A percentile compares a stretch with the other conserved stretches of the same genome.
Evolutionary conservation across 2,888 invertebrate genomes (phyloP).

Genomic region (Alcis repandata): DNA sequence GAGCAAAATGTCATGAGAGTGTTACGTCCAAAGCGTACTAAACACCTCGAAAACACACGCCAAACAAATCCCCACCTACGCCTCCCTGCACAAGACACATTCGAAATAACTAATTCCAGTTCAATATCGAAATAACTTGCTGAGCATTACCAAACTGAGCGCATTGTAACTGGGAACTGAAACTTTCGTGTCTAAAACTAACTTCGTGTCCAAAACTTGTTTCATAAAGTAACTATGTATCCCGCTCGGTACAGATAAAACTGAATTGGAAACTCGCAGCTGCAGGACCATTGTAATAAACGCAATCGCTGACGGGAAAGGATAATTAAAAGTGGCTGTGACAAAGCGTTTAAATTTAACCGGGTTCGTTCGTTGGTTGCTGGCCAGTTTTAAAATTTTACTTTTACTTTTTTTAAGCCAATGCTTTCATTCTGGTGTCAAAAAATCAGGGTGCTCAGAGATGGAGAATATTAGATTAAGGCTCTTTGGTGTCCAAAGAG

Average conservation of each 20-base stretch:
- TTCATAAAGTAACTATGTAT: conserved; percentile 19
- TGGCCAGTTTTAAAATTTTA: background rate
- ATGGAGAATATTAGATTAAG: too few relatives aligned
- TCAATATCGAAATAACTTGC: too few relatives aligned
- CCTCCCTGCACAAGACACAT: background rate
- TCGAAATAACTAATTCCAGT: background rate
- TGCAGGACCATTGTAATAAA: conserved; percentile 17
- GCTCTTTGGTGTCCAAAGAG: too few relatives aligned
- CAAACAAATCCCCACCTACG: background rate
- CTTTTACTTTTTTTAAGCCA: background rate
- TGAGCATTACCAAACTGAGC: conserved; percentile 12
- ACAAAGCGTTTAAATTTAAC: conserved; percentile 10
- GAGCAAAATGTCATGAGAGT: too few relatives aligned
- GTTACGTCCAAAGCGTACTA: too few relatives aligned
- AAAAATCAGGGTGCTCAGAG: too few relatives aligned
- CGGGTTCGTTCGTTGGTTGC: background rate
- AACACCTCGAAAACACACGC: background rate
- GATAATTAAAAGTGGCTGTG: conserved; percentile 24
- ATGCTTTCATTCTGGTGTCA: too few relatives aligned
- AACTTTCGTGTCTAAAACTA: conserved; percentile 12
- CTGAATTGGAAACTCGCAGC: conserved; percentile 17
- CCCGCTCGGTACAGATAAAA: conserved; percentile 13
- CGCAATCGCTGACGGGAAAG: conserved; percentile 8
- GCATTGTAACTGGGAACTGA: conserved; percentile 7
- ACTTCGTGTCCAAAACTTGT: conserved; percentile 15